Evolutionary conservation across 1,140 invertebrate genomes (phyloP), one percentile per base, ranked within the genome.

Genomic region (Drosophila nikananu): DNA sequence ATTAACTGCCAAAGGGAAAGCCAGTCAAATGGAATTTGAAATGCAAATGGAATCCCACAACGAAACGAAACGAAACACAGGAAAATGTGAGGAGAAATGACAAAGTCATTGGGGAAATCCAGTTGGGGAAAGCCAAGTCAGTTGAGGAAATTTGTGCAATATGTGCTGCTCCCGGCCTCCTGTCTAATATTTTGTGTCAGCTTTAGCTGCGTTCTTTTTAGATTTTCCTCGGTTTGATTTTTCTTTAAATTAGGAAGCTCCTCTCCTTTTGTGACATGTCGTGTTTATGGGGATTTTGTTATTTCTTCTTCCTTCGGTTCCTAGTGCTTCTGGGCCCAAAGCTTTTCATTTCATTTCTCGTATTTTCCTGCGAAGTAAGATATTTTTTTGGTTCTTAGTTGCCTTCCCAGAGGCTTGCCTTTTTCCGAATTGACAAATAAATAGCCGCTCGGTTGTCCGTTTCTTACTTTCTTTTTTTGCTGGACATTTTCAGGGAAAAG

Each of bases 221-320:
- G 21, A 44, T 35, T 58, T 62, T 59, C 25, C 52, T 55, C 52
- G 21, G 32, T 44, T 70, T 48, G 68, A 49, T 57, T 72, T 77
- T 81, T 70, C 51, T 64, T 62, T 77, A 84, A 83, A 83, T 83
- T 83, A 80, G 77, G 44, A 74, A 19, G 17, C 52, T 67, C 25
- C 42, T 41, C 13, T 3, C 7, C 30, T 10, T 51, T 70, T 81
- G 84, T 89, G 84, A 89, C 84, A 87, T 84, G 81, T 89, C 65
- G 84, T 87, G 81, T 89, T 87, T 87, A 89, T 84, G 84, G 81
- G 84, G 84, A 83, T 89, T 87, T 87, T 67, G 80, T 80, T 89
- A 67, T 74, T 73, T 77, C 55, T 83, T 67, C 39, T 44, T 32
- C 25, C 21, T 48, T 61, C 49, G 32, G 46, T 39, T 55, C 7